These are phyloP conservation scores for Apodemus speciosus DNA, from an alignment of 2,113 vertebrate species.

Conservation along the genomic window DNA sequence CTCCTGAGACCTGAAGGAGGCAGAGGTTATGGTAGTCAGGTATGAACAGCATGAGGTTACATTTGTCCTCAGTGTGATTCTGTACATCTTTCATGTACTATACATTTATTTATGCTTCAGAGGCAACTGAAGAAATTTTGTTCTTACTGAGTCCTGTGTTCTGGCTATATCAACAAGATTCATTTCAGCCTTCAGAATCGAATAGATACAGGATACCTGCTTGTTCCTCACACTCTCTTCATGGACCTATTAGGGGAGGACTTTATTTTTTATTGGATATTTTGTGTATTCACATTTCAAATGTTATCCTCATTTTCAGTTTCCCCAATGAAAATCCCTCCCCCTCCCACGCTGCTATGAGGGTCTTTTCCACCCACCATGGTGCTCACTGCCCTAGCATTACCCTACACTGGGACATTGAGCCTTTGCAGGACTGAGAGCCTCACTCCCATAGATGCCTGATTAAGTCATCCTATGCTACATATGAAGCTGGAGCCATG, in stretches of 20 bases:
- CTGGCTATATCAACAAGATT: not conserved
- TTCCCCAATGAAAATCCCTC: too few relatives aligned
- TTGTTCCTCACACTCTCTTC: not conserved
- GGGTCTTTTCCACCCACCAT: too few relatives aligned
- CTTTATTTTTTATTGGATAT: not conserved
- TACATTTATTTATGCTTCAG: not conserved
- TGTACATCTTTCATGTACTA: not conserved
- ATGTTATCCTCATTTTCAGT: too few relatives aligned
- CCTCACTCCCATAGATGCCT: too few relatives aligned
- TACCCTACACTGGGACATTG: too few relatives aligned
- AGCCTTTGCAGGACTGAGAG: too few relatives aligned
- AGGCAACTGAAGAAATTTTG: not conserved
- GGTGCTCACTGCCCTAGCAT: too few relatives aligned
- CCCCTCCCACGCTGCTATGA: too few relatives aligned
- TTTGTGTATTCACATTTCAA: too few relatives aligned
- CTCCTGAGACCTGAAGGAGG: not conserved
- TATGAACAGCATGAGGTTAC: rapidly evolving
- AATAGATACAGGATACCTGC: not conserved
- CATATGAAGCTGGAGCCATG: too few relatives aligned
- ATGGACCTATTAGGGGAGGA: not conserved
- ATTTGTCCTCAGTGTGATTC: not conserved
- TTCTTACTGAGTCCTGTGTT: not conserved
- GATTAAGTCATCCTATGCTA: too few relatives aligned
- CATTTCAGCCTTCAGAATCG: not conserved
- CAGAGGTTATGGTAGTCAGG: not conserved